Conservation (phyloP, 1,140 invertebrate genomes). For the Colletes latitarsis region DNA sequence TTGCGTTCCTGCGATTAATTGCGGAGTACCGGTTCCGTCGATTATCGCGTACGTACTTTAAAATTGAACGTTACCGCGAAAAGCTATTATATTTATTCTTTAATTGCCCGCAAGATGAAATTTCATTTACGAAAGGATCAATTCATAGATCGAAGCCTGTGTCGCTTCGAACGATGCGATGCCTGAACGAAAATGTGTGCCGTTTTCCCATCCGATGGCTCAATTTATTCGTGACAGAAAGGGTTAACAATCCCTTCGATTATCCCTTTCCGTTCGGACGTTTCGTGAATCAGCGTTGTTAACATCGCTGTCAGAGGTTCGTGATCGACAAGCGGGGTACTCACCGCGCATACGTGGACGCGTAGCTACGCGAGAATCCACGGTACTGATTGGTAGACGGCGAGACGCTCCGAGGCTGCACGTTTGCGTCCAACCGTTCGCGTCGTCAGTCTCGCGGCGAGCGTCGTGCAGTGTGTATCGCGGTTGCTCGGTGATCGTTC, state of each 20-base stretch:
- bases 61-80: not conserved
- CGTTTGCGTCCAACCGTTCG: constrained; percentile 37
- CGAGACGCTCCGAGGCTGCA: not conserved
- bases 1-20: not conserved
- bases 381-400: constrained; percentile 31
- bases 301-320: not conserved
- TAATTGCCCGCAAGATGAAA: no score
- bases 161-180: no score
- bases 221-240: no score
- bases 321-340: constrained; percentile 10
- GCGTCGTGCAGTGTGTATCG: constrained; percentile 44
- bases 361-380: constrained; percentile 17
- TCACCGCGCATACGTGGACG: constrained; percentile 43
- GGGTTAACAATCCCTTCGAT: no score
- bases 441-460: constrained; percentile 68
- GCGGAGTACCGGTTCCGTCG: not conserved
- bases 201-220: no score
- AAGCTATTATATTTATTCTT: no score
- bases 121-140: no score
- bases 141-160: no score
- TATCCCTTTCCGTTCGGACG: no score
- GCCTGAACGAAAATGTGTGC: no score
- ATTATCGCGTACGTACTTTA: not conserved
- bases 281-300: no score
- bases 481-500: not conserved